Evolutionary conservation across 2,888 invertebrate genomes (phyloP).

Genomic region (Drosophila leonis): DNA sequence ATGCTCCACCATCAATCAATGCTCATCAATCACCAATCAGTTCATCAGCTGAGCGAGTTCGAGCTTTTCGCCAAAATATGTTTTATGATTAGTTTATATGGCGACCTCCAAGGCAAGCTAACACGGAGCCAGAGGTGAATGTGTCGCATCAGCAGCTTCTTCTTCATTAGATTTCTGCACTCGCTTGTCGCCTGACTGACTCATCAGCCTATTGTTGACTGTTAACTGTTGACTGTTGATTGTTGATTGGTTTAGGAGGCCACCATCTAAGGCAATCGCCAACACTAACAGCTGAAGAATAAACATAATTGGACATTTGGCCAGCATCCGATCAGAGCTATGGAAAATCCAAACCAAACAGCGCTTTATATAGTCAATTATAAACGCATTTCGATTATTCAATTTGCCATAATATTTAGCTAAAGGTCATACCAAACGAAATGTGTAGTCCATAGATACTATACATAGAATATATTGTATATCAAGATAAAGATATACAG

Average conservation of each 20-base stretch:
- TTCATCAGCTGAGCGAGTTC: constrained; percentile 13
- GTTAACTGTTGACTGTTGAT: constrained; percentile 19
- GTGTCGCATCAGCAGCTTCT: constrained; percentile 27
- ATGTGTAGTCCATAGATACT: background rate
- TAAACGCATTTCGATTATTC: constrained; percentile 23
- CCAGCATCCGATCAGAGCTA: constrained; percentile 15
- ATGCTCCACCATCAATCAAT: constrained; percentile 2
- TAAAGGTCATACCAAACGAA: background rate
- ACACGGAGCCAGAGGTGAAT: constrained; percentile 33
- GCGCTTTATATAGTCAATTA: constrained; percentile 14
- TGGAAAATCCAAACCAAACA: constrained; percentile 15
- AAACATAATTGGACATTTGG: constrained; percentile 15
- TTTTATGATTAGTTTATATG: constrained; percentile 55
- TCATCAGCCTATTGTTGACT: constrained; percentile 21
- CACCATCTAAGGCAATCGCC: constrained; percentile 39
- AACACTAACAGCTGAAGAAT: constrained; percentile 10
- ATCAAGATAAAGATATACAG: background rate
- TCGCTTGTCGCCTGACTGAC: constrained; percentile 40
- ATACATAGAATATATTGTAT: background rate
- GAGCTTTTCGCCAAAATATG: constrained; percentile 60
- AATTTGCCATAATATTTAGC: constrained; percentile 9
- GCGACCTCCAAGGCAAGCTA: constrained; percentile 43
- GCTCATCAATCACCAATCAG: constrained; percentile 44
- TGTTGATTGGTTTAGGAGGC: constrained; percentile 54
- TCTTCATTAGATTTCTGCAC: constrained; percentile 28